These are phyloP conservation scores for Hoplostethus atlanticus DNA, from an alignment of 2,797 vertebrate species.

Conservation along the genomic window DNA sequence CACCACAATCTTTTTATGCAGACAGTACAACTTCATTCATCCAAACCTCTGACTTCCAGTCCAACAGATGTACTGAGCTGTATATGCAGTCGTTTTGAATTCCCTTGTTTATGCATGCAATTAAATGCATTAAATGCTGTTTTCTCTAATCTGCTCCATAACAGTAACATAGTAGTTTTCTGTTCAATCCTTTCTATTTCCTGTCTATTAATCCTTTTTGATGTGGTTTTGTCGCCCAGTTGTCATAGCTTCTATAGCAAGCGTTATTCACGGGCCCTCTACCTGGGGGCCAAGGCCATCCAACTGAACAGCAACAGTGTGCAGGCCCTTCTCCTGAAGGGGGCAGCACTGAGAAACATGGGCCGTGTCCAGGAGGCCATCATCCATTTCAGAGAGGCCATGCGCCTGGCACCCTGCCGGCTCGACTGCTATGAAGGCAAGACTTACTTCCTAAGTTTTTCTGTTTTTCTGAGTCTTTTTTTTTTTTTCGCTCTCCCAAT, in stretches of 20 bases:
- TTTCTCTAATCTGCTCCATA: background rate
- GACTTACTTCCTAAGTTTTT: background rate
- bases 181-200: too few relatives aligned
- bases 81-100: too few relatives aligned
- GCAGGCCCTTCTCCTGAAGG: constrained; percentile 96
- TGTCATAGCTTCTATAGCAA: constrained; percentile 99
- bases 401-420: constrained; percentile 94
- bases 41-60: background rate
- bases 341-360: constrained; percentile 96
- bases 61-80: too few relatives aligned
- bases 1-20: background rate
- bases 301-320: constrained; percentile 99
- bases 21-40: background rate
- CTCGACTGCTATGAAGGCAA: constrained; percentile 97
- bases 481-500: background rate
- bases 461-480: background rate
- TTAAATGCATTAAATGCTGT: background rate
- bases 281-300: constrained; percentile 98
- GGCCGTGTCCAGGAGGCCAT: constrained; percentile 97
- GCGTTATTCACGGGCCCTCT: constrained; percentile 95
- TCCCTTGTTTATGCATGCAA: background rate
- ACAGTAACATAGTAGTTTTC: background rate
- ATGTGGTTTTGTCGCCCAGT: constrained; percentile 72
- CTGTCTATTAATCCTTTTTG: background rate
- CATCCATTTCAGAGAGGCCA: constrained; percentile 98